Conservation (phyloP, 1,140 invertebrate species). For the Drosophila leontia region DNA sequence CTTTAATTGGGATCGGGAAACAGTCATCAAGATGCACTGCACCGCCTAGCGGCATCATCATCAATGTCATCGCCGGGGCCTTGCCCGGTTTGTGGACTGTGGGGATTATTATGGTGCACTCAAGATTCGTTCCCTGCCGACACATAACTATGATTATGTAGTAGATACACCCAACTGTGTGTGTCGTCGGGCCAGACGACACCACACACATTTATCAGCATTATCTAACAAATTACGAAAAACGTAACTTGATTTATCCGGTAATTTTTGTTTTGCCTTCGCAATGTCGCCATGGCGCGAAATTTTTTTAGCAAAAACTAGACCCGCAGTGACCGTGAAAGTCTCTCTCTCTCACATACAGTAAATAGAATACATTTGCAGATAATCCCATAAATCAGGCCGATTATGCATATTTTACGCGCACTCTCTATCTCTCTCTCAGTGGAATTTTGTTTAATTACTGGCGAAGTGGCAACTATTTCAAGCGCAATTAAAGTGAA, state of each 20-base stretch:
- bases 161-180: constrained; percentile 62
- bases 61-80: constrained; percentile 6
- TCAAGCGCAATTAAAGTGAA: constrained; percentile 68
- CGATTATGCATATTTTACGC: constrained; percentile 31
- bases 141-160: constrained; percentile 29
- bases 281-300: constrained; percentile 21
- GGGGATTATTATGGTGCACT: constrained; percentile 39
- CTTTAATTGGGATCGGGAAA: constrained; percentile 63
- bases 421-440: neutral
- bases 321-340: constrained; percentile 65
- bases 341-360: constrained; percentile 37
- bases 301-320: constrained; percentile 41
- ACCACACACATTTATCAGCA: constrained; percentile 79
- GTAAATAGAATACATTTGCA: constrained; percentile 22
- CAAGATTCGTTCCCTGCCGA: constrained; percentile 13
- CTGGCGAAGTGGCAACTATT: constrained; percentile 22
- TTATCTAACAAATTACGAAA: constrained; percentile 84
- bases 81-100: constrained; percentile 8
- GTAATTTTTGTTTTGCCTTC: constrained; percentile 70
- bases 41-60: constrained; percentile 33
- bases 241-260: constrained; percentile 85
- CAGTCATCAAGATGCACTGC: constrained; percentile 39
- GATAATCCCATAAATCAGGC: constrained; percentile 29
- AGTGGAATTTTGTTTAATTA: constrained; percentile 44
- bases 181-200: constrained; percentile 36